Evolutionary conservation across 2,797 vertebrate genomes (phyloP).

Genomic region (Falco rusticolus): DNA sequence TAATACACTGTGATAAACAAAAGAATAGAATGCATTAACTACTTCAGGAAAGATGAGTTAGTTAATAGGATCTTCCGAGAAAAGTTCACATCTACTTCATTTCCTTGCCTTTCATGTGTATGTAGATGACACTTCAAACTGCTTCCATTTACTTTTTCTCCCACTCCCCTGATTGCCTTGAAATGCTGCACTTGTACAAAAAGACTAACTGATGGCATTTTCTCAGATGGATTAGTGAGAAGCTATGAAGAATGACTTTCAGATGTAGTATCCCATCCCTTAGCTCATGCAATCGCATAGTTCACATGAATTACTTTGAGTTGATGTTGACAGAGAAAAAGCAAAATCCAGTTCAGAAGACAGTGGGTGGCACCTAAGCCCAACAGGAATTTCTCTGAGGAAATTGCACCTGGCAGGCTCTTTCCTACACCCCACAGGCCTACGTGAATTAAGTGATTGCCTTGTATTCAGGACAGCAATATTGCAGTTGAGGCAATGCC

Average conservation of each 20-base stretch:
- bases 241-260: slow-evolving; percentile 14
- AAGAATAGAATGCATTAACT: slow-evolving; percentile 61
- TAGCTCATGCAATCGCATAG: not conserved
- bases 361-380: not conserved
- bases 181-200: slow-evolving; percentile 35
- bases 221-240: not conserved
- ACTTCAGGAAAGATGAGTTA: slow-evolving; percentile 63
- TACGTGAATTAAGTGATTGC: not conserved
- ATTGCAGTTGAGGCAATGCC: not conserved
- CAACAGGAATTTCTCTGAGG: not conserved
- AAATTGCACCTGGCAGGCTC: not conserved
- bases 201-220: slow-evolving; percentile 27
- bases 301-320: slow-evolving; percentile 10
- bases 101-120: slow-evolving; percentile 41
- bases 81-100: slow-evolving; percentile 25
- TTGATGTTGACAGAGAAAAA: not conserved
- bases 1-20: slow-evolving; percentile 51
- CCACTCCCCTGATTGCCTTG: not conserved
- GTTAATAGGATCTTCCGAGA: slow-evolving; percentile 32
- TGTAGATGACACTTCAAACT: not conserved
- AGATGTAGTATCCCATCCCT: slow-evolving; percentile 7
- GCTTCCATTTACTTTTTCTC: not conserved
- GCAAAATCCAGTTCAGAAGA: not conserved
- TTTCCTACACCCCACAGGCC: not conserved
- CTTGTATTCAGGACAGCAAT: not conserved